A percentile compares a stretch with the other conserved stretches of the same genome.
phyloP scores from a whole-genome alignment of 2,113 vertebrate species.

The Enhydra lutris region DNA sequence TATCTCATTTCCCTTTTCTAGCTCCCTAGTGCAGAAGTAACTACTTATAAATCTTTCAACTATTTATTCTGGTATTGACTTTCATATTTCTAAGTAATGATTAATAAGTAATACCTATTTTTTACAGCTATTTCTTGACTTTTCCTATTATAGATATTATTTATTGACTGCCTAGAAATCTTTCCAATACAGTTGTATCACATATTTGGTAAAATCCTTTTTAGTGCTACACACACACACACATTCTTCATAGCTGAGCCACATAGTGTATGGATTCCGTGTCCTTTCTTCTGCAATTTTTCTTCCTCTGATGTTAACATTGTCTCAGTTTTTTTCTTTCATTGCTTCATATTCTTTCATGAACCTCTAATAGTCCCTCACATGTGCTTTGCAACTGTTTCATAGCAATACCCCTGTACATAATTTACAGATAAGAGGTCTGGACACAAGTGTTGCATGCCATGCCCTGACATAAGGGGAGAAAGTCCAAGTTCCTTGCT shows the following conservation, averaged over 20 bases:
- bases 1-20: neutral
- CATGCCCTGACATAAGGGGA: neutral
- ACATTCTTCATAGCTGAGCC: neutral
- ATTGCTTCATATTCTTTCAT: neutral
- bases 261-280: neutral
- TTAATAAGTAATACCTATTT: neutral
- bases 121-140: neutral
- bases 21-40: neutral
- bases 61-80: neutral
- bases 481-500: neutral
- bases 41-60: neutral
- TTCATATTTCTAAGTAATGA: neutral
- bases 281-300: constrained; percentile 12
- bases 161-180: neutral
- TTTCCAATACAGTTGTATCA: neutral
- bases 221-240: neutral
- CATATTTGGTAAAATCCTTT: neutral
- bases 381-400: neutral
- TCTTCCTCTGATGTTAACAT: neutral
- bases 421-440: neutral
- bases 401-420: neutral
- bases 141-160: neutral
- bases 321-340: neutral
- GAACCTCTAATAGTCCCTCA: neutral
- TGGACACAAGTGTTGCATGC: neutral